Evolutionary conservation across 1,140 invertebrate genomes (phyloP).

Genomic region (Aphaenogaster ashmeadi): DNA sequence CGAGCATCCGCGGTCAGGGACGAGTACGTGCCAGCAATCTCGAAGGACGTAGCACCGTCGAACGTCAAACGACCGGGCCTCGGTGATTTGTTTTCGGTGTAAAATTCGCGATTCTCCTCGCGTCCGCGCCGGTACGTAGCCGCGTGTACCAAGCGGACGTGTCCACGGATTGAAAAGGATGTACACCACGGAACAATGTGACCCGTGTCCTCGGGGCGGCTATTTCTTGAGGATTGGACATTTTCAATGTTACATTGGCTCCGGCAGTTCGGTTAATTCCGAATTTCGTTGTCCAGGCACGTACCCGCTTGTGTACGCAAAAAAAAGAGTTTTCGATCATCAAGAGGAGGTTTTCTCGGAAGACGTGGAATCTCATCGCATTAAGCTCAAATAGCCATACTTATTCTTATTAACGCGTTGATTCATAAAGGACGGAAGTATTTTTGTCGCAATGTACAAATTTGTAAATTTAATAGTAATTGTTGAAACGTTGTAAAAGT

Average conservation of each 20-base stretch:
- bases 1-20: conserved; percentile 42
- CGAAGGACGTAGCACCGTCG: conserved; percentile 45
- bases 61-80: conserved; percentile 15
- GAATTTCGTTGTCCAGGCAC: conserved; percentile 29
- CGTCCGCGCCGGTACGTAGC: conserved; percentile 50
- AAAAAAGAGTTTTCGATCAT: conserved; percentile 28
- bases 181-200: conserved; percentile 38
- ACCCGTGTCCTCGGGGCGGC: conserved; percentile 50
- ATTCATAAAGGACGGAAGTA: background rate
- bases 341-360: background rate
- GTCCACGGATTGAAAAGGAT: conserved; percentile 33
- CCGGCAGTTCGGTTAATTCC: conserved; percentile 27
- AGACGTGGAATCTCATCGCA: background rate
- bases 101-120: conserved; percentile 65
- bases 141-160: conserved; percentile 20
- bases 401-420: background rate
- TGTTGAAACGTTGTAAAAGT: background rate
- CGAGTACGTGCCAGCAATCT: conserved; percentile 53
- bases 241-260: conserved; percentile 38
- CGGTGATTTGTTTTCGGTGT: conserved; percentile 67
- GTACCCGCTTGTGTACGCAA: conserved; percentile 14
- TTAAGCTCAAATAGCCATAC: background rate
- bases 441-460: background rate
- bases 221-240: conserved; percentile 33
- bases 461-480: background rate